Percentiles rank a stretch among this genome's conserved stretches.
phyloP scores from a whole-genome alignment of 2,113 vertebrate species.

The Dryoscopus gambensis region DNA sequence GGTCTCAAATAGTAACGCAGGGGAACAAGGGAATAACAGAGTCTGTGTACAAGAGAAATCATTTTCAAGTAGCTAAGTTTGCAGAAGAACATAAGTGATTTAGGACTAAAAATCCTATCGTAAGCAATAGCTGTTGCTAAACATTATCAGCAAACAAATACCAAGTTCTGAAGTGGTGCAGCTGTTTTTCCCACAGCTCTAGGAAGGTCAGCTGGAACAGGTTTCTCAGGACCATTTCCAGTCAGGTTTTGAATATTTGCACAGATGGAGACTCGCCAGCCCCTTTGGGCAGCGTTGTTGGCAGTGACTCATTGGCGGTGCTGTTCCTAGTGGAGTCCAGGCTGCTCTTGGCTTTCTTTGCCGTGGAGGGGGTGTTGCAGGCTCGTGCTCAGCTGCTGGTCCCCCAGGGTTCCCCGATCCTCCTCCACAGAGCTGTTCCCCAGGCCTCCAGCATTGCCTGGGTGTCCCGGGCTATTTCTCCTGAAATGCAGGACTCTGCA shows the following conservation, averaged over 20 bases:
- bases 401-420: not conserved
- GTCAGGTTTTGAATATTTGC: not conserved
- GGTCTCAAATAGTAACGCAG: not conserved
- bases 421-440: not conserved
- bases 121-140: not conserved
- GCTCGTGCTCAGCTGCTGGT: not conserved
- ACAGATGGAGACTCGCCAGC: not conserved
- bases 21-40: not conserved
- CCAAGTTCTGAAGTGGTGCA: not conserved
- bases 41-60: not conserved
- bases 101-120: not conserved
- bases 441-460: not conserved
- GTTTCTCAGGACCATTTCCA: not conserved
- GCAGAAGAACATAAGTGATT: not conserved
- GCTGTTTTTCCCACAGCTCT: not conserved
- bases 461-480: not conserved
- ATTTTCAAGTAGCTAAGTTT: not conserved
- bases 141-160: not conserved
- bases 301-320: not conserved
- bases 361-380: fast-evolving
- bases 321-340: not conserved
- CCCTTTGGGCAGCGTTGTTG: not conserved
- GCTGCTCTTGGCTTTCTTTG: not conserved
- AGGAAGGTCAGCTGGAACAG: not conserved
- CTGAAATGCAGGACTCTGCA: not conserved